These are phyloP conservation scores for Caenorhabditis japonica DNA, from an alignment of 2,888 invertebrate genomes.

Conservation along the genomic window DNA sequence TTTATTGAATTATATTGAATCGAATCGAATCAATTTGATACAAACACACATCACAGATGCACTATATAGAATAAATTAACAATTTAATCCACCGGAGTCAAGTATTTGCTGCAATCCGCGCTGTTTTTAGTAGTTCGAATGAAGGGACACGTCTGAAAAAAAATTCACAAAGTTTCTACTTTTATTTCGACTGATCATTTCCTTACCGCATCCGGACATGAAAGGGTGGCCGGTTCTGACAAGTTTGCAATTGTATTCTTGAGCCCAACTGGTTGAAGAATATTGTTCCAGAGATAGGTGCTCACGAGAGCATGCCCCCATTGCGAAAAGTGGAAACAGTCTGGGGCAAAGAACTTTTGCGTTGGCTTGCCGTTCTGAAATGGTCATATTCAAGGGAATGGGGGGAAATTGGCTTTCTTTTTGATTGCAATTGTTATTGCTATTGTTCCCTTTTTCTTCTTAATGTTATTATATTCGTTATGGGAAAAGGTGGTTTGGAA, in stretches of 20 bases:
- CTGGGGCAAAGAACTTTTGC: conserved; percentile 66
- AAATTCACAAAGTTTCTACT: background rate
- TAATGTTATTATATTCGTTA: too few relatives aligned
- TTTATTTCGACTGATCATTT: too few relatives aligned
- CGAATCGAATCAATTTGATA: conserved; percentile 5
- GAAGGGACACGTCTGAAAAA: conserved; percentile 65
- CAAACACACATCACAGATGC: conserved; percentile 18
- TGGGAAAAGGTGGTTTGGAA: too few relatives aligned
- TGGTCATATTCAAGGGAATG: too few relatives aligned
- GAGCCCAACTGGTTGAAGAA: conserved; percentile 64
- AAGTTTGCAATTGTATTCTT: conserved; percentile 62
- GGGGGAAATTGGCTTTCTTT: too few relatives aligned
- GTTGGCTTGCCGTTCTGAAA: conserved; percentile 46
- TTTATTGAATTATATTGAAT: background rate
- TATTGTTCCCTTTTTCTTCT: too few relatives aligned
- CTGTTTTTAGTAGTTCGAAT: conserved; percentile 64
- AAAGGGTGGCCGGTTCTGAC: conserved; percentile 52
- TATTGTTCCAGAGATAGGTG: conserved; percentile 69
- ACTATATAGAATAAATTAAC: background rate
- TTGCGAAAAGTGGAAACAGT: conserved; percentile 74
- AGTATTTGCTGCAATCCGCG: conserved; percentile 58
- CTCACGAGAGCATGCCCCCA: conserved; percentile 67
- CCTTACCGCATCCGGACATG: conserved; percentile 67
- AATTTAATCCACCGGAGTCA: conserved; percentile 58
- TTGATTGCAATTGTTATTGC: too few relatives aligned